Conservation (phyloP, 2,888 invertebrate genomes). For the Glaucopsyche alexis region DNA sequence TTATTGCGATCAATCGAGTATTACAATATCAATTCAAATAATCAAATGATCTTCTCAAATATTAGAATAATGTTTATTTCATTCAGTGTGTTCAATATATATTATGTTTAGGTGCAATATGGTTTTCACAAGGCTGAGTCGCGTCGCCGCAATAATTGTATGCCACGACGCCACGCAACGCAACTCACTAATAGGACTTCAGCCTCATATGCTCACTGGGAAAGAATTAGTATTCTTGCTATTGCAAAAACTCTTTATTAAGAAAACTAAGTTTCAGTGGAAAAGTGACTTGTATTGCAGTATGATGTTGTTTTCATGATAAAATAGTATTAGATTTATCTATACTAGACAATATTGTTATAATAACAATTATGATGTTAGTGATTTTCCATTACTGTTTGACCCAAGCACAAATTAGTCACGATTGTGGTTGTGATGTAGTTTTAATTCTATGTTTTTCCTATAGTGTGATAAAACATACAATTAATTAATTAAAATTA, state of each 20-base stretch:
- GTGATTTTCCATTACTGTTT: neutral
- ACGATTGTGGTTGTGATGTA: slow-evolving; percentile 16
- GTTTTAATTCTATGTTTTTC: neutral
- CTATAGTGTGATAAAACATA: neutral
- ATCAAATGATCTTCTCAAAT: neutral
- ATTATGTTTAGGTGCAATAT: neutral
- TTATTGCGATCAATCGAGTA: neutral
- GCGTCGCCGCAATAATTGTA: too few species aligned
- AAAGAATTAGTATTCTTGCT: neutral
- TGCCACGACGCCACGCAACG: too few species aligned
- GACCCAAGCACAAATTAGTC: slow-evolving; percentile 11
- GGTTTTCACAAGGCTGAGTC: neutral
- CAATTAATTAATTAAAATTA: too few species aligned
- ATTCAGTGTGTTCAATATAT: neutral
- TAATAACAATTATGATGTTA: neutral
- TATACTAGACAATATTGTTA: slow-evolving; percentile 1
- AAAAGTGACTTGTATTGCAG: neutral
- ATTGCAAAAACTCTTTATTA: neutral
- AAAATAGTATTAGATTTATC: neutral
- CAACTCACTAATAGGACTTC: too few species aligned
- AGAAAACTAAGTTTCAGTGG: neutral
- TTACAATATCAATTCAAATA: slow-evolving; percentile 7
- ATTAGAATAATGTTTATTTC: neutral
- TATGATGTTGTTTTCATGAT: neutral
- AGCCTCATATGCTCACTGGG: neutral